These are phyloP conservation scores for Paratrypauchen microcephalus DNA, from an alignment of 2,797 vertebrate genomes.

Conservation along the genomic window DNA sequence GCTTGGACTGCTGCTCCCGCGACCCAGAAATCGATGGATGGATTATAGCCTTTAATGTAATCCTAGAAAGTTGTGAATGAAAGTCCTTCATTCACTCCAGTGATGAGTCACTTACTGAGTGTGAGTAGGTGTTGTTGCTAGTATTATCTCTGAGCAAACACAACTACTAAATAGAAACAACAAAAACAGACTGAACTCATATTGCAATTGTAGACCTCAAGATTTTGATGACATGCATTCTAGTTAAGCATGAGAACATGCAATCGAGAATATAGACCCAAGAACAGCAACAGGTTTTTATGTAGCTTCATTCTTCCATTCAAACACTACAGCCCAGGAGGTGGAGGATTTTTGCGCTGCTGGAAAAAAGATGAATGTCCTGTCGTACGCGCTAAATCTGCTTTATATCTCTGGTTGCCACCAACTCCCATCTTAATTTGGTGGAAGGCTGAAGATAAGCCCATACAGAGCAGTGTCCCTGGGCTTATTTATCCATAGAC, in stretches of 20 bases:
- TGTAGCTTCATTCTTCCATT: constrained; percentile 21
- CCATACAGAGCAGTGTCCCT: constrained; percentile 38
- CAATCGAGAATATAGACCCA: constrained; percentile 10
- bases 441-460: constrained; percentile 59
- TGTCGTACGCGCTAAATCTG: constrained; percentile 61
- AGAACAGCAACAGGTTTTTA: not conserved
- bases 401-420: constrained; percentile 66
- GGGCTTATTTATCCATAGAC: constrained; percentile 67
- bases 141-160: not conserved
- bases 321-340: constrained; percentile 48
- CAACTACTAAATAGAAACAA: too few relatives aligned
- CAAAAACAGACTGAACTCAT: not conserved
- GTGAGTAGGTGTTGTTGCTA: not conserved
- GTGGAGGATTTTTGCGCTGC: constrained; percentile 26
- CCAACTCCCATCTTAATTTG: constrained; percentile 79
- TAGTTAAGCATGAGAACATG: not conserved
- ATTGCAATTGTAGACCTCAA: not conserved
- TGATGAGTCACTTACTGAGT: constrained; percentile 48
- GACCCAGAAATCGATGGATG: too few relatives aligned
- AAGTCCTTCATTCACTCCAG: constrained; percentile 37
- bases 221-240: not conserved
- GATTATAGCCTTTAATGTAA: too few relatives aligned
- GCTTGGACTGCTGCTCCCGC: too few relatives aligned
- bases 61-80: constrained; percentile 57
- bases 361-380: constrained; percentile 66